phyloP scores from a whole-genome alignment of 2,113 vertebrate genomes.

The Gymnorhina tibicen region DNA sequence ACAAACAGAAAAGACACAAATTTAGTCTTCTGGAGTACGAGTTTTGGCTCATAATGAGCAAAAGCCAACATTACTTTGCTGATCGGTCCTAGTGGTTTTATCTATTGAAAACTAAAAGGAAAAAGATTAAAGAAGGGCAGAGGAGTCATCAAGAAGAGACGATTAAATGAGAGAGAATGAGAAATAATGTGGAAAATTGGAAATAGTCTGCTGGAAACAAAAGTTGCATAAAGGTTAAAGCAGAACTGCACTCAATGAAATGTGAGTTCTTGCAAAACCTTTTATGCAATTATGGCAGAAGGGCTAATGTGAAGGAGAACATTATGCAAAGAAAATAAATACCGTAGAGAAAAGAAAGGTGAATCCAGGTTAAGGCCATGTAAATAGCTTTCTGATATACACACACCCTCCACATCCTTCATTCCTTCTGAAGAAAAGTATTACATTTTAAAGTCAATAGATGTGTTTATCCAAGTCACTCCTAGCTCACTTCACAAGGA shows the following conservation, averaged over 20 bases:
- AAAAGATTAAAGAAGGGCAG: background rate
- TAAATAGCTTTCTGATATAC: slow-evolving; percentile 1
- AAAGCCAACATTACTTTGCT: background rate
- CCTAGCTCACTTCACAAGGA: background rate
- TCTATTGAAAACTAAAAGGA: background rate
- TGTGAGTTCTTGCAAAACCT: background rate
- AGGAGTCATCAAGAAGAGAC: background rate
- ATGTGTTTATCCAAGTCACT: slow-evolving; percentile 21
- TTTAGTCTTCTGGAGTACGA: background rate
- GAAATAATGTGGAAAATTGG: background rate
- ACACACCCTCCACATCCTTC: background rate
- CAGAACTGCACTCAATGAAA: background rate
- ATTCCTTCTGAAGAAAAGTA: slow-evolving; percentile 9
- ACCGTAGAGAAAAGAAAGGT: background rate
- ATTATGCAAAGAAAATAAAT: background rate
- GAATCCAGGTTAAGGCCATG: slow-evolving; percentile 8
- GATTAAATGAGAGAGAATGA: background rate
- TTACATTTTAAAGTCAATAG: slow-evolving; percentile 21
- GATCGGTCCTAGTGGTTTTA: background rate
- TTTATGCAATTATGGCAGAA: background rate
- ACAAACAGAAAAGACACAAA: background rate
- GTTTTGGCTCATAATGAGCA: background rate
- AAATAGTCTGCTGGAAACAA: background rate
- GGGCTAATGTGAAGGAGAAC: background rate
- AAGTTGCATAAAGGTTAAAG: background rate